These are phyloP conservation scores for Trissolcus japonicus DNA, from an alignment of 2,888 invertebrate genomes.

Conservation along the genomic window DNA sequence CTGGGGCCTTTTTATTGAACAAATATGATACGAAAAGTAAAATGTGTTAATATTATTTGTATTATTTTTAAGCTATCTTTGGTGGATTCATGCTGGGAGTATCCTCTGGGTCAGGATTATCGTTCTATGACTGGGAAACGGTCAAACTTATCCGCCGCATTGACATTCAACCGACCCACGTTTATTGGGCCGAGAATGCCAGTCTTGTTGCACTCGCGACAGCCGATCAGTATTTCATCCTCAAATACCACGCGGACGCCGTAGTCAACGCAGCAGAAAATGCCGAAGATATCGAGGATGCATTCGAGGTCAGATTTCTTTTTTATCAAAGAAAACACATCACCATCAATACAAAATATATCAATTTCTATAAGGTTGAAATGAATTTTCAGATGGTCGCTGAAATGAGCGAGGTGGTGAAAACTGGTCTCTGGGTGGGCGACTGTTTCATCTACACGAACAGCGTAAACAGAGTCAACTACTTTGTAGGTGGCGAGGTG, in stretches of 20 bases:
- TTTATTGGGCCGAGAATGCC: slow-evolving; percentile 98
- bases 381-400: slow-evolving; percentile 82
- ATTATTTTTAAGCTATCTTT: slow-evolving; percentile 82
- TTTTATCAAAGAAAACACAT: not conserved
- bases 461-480: slow-evolving; percentile 96
- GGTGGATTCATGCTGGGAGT: slow-evolving; percentile 95
- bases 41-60: too few species aligned
- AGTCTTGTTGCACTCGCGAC: slow-evolving; percentile 95
- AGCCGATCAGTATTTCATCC: slow-evolving; percentile 95
- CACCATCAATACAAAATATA: not conserved
- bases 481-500: slow-evolving; percentile 99
- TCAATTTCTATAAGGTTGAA: not conserved
- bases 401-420: slow-evolving; percentile 93
- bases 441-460: slow-evolving; percentile 99
- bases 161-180: slow-evolving; percentile 95
- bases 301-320: slow-evolving; percentile 88
- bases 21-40: too few species aligned
- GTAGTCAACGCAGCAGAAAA: slow-evolving; percentile 87
- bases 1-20: not conserved
- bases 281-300: slow-evolving; percentile 91
- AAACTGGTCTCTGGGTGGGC: slow-evolving; percentile 97
- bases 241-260: slow-evolving; percentile 90
- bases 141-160: slow-evolving; percentile 94
- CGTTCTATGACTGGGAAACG: slow-evolving; percentile 98
- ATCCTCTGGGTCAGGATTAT: slow-evolving; percentile 91